Base-by-base conservation (phyloP, 2,888 invertebrate species). In the Ptychoptera albimana region DNA sequence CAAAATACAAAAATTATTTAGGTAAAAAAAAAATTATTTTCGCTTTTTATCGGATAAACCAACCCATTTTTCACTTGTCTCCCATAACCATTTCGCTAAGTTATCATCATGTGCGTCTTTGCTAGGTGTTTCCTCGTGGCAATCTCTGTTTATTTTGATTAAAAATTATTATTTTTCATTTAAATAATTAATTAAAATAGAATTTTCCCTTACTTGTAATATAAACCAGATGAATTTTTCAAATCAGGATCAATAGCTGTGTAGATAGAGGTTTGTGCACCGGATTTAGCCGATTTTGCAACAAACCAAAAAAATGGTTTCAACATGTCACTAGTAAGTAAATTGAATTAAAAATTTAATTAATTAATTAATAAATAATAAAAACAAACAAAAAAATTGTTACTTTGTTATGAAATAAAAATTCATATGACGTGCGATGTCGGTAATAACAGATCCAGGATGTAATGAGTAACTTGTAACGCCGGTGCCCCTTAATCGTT, bases 401-500 rank as follows among this genome's bases (percentile, higher is more conserved):
- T 29, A 23, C n/a, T 15, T 7, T 2, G 31, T 70, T 44, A 72
- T 76, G 48, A 70, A 71, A 32, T 7, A 8, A 54, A 75, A 69
- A 35, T 69, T 61, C 74, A 84, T 74, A 63, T 87, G 76, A 1
- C 85, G 72, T 16, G 73, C 74, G 42, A 86, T 68, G 50, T 77
- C 69, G 2, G 87, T 83, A 62, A 77, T 77, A 1, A 82, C 77
- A 49, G 84, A 67, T 7, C 87, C 87, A 0, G 89, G 91, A 69
- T 88, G 81, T 14, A 85, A 74, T 1, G 78, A 74, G 57, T 82
- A 76, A 37, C 78, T 84, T 1, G 81, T 77, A 2, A 89, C 79
- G 32, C 74, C 73, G 1, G 73, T 72, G 80, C 83, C 81, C 57
- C 77, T 54, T 49, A 81, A 59, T 58, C 61, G 66, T 46, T 69